Base-by-base conservation (phyloP, 1,140 invertebrate genomes). In the Capitella teleta region DNA sequence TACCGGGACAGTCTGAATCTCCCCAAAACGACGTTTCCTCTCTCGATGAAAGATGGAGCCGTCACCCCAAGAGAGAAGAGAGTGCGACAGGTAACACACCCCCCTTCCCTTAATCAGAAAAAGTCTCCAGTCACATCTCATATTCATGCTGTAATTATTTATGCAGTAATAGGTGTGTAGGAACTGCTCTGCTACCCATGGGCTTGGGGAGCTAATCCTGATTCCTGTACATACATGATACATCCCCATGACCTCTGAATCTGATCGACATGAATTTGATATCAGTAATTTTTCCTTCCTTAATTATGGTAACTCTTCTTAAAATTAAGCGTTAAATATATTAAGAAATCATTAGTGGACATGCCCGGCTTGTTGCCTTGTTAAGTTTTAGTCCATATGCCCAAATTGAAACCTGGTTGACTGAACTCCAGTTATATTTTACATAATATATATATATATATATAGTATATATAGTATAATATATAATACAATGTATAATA, bases 21-120 rank as follows among this genome's bases (percentile, higher is more conserved):
- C 12, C 84, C 84, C 30, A 76, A 78, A 65, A 84, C 84, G 12
- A 69, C 74, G 49, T 85, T 86, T 70, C 79, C 78, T 24, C 61
- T 74, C n/a, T 72, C 76, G 55, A 56, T 85, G 23, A 75, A 73
- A 54, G 66, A 67, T 6, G 68, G 74, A 18, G 77, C 79, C 60
- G 68, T 79, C 49, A 51, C 74, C 16, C 72, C 77, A 52, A 70
- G 77, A 55, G 83, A 86, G 68, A 42, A 73, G 46, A 66, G 77
- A 53, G 69, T 85, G 45, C 69, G 75, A 50, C 66, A 76, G 59
- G 80, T 61, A 55, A 44, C 26, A 45, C 5, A 46, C 6, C 2
- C 28, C 10, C n/a, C 28, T 30, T 16, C 12, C 19, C 25, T 6
- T 40, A 8, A 10, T 21, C 18, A 37, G 18, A 21, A 6, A n/a